Conservation (phyloP, 2,797 vertebrate genomes). For the Heteromormyrus szaboi region DNA sequence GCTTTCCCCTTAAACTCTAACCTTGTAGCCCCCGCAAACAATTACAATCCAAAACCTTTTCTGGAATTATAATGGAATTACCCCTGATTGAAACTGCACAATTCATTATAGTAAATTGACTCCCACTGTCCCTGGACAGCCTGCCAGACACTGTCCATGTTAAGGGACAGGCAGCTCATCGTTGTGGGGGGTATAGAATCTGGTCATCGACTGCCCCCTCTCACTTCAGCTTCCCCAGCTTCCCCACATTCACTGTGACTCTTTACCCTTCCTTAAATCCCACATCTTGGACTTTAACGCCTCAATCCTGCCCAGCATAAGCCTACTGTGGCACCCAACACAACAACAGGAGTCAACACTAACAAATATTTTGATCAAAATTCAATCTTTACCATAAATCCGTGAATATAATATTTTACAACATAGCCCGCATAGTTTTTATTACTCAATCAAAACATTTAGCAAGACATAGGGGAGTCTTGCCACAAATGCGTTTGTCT, state of each 20-base stretch:
- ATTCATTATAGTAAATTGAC: constrained; percentile 56
- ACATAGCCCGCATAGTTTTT: not conserved
- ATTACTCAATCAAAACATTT: not conserved
- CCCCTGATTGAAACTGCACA: constrained; percentile 52
- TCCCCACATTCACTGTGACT: constrained; percentile 35
- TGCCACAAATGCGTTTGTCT: not conserved
- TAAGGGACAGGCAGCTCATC: constrained; percentile 44
- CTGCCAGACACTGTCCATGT: constrained; percentile 51
- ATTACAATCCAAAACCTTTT: constrained; percentile 41
- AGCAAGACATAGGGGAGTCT: not conserved
- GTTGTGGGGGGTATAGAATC: constrained; percentile 16
- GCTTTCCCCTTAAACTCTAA: constrained; percentile 41
- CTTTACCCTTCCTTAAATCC: constrained; percentile 13
- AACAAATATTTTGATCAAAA: not conserved
- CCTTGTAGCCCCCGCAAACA: constrained; percentile 30
- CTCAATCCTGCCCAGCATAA: not conserved
- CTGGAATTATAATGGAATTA: constrained; percentile 51
- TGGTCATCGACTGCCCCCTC: not conserved
- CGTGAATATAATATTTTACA: not conserved
- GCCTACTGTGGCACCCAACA: not conserved
- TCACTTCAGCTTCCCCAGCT: constrained; percentile 13
- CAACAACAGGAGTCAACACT: not conserved
- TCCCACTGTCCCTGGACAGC: constrained; percentile 43
- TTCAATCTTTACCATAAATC: not conserved
- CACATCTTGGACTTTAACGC: not conserved